These are phyloP conservation scores for Bombyx mori DNA, from an alignment of 1,140 invertebrate species.

Conservation along the genomic window DNA sequence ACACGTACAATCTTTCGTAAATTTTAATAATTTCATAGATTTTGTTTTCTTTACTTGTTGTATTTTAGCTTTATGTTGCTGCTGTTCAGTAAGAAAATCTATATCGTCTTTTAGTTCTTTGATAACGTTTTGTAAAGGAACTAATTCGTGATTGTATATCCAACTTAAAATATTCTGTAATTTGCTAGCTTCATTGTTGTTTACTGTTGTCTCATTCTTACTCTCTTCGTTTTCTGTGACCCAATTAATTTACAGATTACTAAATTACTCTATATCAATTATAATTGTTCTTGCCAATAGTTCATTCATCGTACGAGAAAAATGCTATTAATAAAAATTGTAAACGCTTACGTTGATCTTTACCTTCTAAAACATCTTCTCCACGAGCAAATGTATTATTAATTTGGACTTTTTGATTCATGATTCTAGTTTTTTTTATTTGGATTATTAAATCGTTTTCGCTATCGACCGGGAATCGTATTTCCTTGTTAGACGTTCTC, in stretches of 20 bases:
- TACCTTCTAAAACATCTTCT: no score
- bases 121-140: conserved; percentile 39
- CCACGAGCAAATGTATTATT: no score
- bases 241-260: no score
- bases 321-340: no score
- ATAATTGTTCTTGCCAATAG: no score
- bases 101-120: conserved; percentile 34
- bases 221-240: no score
- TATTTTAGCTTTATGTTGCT: conserved; percentile 22
- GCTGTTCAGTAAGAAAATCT: conserved; percentile 26
- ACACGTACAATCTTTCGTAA: conserved; percentile 26
- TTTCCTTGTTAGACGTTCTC: conserved; percentile 22
- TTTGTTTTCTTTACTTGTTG: conserved; percentile 14
- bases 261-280: no score
- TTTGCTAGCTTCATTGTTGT: no score
- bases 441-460: conserved; percentile 26
- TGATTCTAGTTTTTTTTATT: conserved; percentile 15
- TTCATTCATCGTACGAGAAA: no score
- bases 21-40: conserved; percentile 12
- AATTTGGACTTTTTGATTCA: conserved; percentile 1
- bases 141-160: conserved; percentile 35
- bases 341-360: no score
- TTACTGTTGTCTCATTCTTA: no score
- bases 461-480: conserved; percentile 35
- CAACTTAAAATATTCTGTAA: no score